Conservation (phyloP, 2,113 vertebrate species). For the Ammodramus savannarum region DNA sequence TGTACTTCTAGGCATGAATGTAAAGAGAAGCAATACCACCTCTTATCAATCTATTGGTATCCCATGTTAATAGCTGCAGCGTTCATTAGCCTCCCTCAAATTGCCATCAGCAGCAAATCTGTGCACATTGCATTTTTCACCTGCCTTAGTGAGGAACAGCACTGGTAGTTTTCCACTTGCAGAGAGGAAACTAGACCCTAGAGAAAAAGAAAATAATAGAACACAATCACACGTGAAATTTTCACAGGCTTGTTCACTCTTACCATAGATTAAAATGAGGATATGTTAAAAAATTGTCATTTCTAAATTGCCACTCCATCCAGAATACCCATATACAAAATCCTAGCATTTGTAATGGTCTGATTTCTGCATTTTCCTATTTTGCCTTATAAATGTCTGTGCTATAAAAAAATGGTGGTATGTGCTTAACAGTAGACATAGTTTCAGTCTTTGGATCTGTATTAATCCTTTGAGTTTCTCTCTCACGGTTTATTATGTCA, state of each 20-base stretch:
- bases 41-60: background rate
- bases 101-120: background rate
- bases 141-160: accelerated
- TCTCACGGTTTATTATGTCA: conserved; percentile 64
- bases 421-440: conserved; percentile 28
- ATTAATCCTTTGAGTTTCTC: conserved; percentile 61
- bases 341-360: background rate
- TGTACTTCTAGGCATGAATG: background rate
- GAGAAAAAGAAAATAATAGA: background rate
- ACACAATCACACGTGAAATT: background rate
- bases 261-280: background rate
- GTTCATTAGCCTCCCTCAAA: background rate
- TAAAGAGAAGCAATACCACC: background rate
- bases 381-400: conserved; percentile 28
- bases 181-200: background rate
- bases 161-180: background rate
- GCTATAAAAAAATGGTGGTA: conserved; percentile 30
- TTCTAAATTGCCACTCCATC: background rate
- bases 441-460: conserved; percentile 43
- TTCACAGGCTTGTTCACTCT: background rate
- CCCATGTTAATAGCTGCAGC: background rate
- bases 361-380: conserved; percentile 40
- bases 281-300: background rate
- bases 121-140: background rate
- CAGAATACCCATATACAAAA: conserved; percentile 15